Base-by-base conservation (phyloP, 2,797 vertebrate genomes). In the Lagorchestes hirsutus region DNA sequence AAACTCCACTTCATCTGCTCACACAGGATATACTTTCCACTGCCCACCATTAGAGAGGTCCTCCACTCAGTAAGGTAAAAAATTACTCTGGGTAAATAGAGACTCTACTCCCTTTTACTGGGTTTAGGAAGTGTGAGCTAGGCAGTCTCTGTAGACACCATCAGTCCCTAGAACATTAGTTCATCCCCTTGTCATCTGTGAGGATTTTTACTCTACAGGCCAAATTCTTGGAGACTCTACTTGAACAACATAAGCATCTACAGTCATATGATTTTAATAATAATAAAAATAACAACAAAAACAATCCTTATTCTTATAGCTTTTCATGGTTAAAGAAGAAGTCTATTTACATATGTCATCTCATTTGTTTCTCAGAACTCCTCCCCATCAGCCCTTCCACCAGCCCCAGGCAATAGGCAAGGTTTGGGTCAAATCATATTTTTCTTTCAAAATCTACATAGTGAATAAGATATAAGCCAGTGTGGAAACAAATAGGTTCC, bases 1-100 rank as follows among this genome's bases (percentile, higher is more conserved):
- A 96, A 93, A 52, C 92, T 93, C 59, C 14, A 16, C 96, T 97
- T 97, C 62, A 95, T 97, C 95, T 97, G 12, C 87, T 96, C 93
- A 92, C 13, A 54, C 90, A 95, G 97, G 94, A 52, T 95, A 67
- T 28, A 91, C 40, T 94, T 97, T 96, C 94, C 95, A 13, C 0
- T 3, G 4, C 46, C 74, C 93, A 6, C 55, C 67, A 74, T 54
- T 95, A 92, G 6, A 82, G 74, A 92, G 90, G 90, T 93, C 92
- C 18, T 29, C 10, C 0, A 2, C 90, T 92, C 40, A 95, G 54
- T 1, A 62, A 93, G 14, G 54, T 91, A 74, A 93, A 50, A 52
- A 55, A 57, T 13, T 55, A 22, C 2, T 18, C 31, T 12, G 14
- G 54, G 29, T 55, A 31, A 74, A 87, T 29, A 0, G 74, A 87